Evolutionary conservation across 1,140 invertebrate species (phyloP), one percentile per base, ranked within the genome.

Genomic region (Thaumatotibia leucotreta): DNA sequence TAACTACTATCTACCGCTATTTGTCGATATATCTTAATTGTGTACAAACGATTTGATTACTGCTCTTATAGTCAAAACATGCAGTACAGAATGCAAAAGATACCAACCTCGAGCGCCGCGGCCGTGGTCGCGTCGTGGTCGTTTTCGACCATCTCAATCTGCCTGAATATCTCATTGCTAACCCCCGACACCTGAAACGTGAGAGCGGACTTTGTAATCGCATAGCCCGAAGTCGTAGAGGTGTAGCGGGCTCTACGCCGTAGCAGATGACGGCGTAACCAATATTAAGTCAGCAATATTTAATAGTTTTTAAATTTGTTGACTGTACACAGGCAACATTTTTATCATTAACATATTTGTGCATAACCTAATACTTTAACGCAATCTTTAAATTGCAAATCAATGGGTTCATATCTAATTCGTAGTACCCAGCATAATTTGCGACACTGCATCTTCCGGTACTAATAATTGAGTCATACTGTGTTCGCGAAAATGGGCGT

Each of bases 91-190:
- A 54, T 35, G 4, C 31, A 5, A 4, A 52, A 54, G n/a, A 61
- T 64, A 72, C 72, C 89, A 77, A 93, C 93, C 91, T 97, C 96
- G 86, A 98, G 93, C 50, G 97, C 96, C 33, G 96, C 96, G 61
- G 97, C 97, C 70, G 96, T 97, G 65, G 96, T 96, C 50, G 96
- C 95, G 91, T 98, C 97, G 92, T 97, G 96, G 90, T 98, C 97
- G 91, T 98, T 98, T 92, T 98, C 97, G 69, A 98, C 95, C 69
- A 96, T 96, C 92, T 98, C 97, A 93, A 98, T 97, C 93, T 98
- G 97, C 73, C 97, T 96, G 93, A 98, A 98, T 90, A 98, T 97
- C 92, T 98, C 97, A 77, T 96, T 96, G 83, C 97, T 98, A 77
- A 98, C 98, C 77, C 97, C 97, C 87, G 96, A 97, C 77, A 97